phyloP scores from a whole-genome alignment of 53 echinoderm and acorn worm species.

The Echinarachnius parma region DNA sequence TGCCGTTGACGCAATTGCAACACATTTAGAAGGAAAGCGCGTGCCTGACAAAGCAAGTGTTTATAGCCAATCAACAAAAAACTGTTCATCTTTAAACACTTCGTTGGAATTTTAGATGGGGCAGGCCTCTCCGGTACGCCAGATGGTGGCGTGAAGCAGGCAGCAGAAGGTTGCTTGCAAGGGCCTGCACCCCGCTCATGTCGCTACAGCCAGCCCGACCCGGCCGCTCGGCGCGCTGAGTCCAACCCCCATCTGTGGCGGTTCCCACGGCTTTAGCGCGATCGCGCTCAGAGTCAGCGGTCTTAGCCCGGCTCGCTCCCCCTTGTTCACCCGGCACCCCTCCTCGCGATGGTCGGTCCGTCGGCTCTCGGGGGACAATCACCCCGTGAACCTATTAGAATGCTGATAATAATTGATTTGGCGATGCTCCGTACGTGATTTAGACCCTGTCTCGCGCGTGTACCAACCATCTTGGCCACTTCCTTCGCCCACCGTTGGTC shows the following conservation, averaged over 20 bases:
- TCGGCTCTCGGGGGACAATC: conserved; percentile 34
- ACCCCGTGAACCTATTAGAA: conserved; percentile 23
- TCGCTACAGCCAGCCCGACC: conserved; percentile 4
- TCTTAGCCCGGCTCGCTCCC: conserved; percentile 10
- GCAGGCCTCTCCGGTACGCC: conserved; percentile 5
- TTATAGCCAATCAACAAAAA: too few relatives aligned
- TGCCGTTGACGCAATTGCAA: too few relatives aligned
- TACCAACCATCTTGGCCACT: too few relatives aligned
- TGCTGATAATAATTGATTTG: conserved; percentile 13
- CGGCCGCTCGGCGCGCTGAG: conserved; percentile 32
- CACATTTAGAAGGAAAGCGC: too few relatives aligned
- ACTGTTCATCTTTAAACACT: too few relatives aligned
- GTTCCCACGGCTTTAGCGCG: conserved; percentile 13
- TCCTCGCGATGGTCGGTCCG: conserved; percentile 9
- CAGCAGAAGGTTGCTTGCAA: too few relatives aligned
- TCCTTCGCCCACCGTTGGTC: too few relatives aligned
- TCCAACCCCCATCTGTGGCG: conserved; percentile 12
- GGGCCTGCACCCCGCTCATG: conserved; percentile 28
- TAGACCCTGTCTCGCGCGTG: too few relatives aligned
- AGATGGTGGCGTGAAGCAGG: too few relatives aligned
- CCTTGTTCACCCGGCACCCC: background rate
- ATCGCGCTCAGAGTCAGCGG: conserved; percentile 26
- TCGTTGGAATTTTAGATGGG: conserved; percentile 50
- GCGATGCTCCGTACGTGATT: too few relatives aligned
- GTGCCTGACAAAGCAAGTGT: too few relatives aligned